Conservation (phyloP, 2,888 invertebrate genomes). For the Lepetodrilus schrolli region DNA sequence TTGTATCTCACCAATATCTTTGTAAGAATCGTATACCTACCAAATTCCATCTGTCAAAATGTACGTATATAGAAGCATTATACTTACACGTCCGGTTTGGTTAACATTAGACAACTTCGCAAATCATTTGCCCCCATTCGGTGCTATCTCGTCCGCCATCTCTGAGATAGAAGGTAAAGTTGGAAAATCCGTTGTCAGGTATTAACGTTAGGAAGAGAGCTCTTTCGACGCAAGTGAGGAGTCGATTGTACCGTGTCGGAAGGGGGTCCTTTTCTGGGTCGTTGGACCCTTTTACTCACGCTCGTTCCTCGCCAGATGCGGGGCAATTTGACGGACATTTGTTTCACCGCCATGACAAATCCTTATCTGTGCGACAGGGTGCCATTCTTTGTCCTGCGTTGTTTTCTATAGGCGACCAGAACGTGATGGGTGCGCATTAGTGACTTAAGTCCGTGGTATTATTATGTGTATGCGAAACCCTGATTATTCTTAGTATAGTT, state of each 20-base stretch:
- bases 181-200: conserved; percentile 17
- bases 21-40: no score
- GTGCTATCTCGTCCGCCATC: neutral
- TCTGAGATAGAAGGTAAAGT: neutral
- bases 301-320: conserved; percentile 13
- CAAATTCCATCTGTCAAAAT: no score
- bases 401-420: conserved; percentile 6
- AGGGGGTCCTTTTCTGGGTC: conserved; percentile 7
- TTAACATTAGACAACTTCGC: conserved; percentile 20
- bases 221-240: conserved; percentile 1
- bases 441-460: neutral
- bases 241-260: neutral
- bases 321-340: conserved; percentile 16
- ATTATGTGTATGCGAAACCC: conserved; percentile 16
- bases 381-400: neutral
- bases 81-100: no score
- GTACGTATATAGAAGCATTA: no score
- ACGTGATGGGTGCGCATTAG: conserved; percentile 14
- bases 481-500: neutral
- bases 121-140: conserved; percentile 2
- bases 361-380: conserved; percentile 15
- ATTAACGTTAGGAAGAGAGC: neutral
- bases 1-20: no score
- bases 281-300: neutral
- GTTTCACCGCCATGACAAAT: conserved; percentile 1